These are phyloP conservation scores for Mythimna impura DNA, from an alignment of 2,888 invertebrate species.

Conservation along the genomic window DNA sequence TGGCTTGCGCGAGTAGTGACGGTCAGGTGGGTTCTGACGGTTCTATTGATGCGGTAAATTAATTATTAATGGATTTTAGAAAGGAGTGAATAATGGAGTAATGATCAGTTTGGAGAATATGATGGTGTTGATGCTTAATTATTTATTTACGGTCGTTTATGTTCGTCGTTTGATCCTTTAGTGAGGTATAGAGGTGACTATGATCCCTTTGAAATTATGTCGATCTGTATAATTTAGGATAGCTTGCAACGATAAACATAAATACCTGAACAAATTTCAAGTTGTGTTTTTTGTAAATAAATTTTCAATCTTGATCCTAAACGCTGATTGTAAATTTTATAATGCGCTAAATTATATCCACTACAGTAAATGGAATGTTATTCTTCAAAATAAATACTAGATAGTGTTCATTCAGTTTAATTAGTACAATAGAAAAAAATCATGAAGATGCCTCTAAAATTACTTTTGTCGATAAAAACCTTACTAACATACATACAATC, in stretches of 20 bases:
- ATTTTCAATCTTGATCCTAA: not conserved
- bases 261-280: not conserved
- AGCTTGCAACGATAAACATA: too few species aligned
- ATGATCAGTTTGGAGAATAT: constrained; percentile 19
- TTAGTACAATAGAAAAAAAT: too few species aligned
- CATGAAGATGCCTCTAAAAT: too few species aligned
- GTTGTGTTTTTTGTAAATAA: not conserved
- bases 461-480: too few species aligned
- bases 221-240: not conserved
- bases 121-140: constrained; percentile 24
- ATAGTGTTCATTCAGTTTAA: too few species aligned
- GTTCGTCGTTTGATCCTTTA: constrained; percentile 15
- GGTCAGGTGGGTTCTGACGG: constrained; percentile 60
- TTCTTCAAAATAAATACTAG: too few species aligned
- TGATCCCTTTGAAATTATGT: not conserved
- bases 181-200: not conserved
- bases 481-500: too few species aligned
- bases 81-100: constrained; percentile 32
- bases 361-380: too few species aligned
- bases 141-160: constrained; percentile 15
- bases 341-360: too few species aligned
- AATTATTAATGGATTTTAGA: constrained; percentile 45
- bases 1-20: constrained; percentile 44
- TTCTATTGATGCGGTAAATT: constrained; percentile 32
- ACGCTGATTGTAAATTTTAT: too few species aligned